Base-by-base conservation (phyloP, 2,797 vertebrate genomes). In the Euphonia xanthogaster region DNA sequence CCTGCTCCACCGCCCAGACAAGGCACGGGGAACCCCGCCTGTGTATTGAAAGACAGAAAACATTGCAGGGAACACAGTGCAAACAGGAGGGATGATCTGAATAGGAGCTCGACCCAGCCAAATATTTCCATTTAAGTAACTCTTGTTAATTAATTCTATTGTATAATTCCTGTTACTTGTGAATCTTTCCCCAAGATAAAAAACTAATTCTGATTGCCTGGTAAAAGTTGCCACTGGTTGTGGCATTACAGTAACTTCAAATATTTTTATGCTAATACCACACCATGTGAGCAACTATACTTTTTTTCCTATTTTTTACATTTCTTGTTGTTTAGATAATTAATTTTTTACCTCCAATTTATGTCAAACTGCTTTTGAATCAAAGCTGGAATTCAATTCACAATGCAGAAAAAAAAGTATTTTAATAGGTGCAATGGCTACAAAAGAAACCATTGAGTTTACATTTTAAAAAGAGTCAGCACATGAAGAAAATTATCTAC, bases 21-120 rank as follows among this genome's bases (percentile, higher is more conserved):
- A n/a, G 0, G 5, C 42, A 7, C 2, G 5, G 25, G 53, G 47
- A 76, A 47, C 21, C 13, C 14, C 68, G 2, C 5, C 8, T 2
- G 5, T 2, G 9, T 21, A 20, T 2, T 28, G 33, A n/a, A 53
- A 61, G 14, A 28, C 15, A 76, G 47, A 57, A 68, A n/a, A 19
- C 4, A 4, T 50, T 2, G 35, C 14, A 62, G 27, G 14, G 28
- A 70, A 14, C 16, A 20, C 42, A 20, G 1, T 4, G 10, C 10
- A 88, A 61, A 87, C 6, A 19, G 30, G 44, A 75, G 57, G 9
- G 5, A 44, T 25, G 10, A 28, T 28, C 10, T 44, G 63, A 74
- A 48, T 4, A 57, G 33, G 25, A 58, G 9, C 17, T n/a, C 73
- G n/a, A 70, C 44, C 20, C 31, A 94, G 37, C 20, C 47, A 33